Evolutionary conservation across 2,888 invertebrate genomes (phyloP).

Genomic region (Zele albiditarsus): DNA sequence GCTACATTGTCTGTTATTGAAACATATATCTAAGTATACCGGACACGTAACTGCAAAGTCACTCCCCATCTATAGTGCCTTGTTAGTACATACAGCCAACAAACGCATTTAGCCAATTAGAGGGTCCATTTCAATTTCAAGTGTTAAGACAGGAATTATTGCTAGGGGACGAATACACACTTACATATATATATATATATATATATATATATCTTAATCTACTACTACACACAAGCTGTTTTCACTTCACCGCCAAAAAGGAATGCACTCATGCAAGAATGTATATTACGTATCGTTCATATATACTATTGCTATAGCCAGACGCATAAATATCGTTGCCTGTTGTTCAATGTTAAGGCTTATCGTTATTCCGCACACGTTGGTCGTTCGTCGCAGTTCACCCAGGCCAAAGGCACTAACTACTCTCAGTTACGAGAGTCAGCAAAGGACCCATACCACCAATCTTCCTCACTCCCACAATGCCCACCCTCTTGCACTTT

Average conservation of each 20-base stretch:
- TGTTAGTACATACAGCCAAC: constrained; percentile 39
- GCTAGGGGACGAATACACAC: constrained; percentile 26
- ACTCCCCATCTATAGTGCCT: neutral
- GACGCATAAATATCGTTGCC: constrained; percentile 62
- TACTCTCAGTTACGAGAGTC: constrained; percentile 64
- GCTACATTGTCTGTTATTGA: constrained; percentile 27
- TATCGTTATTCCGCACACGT: constrained; percentile 70
- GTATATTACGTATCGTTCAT: constrained; percentile 50
- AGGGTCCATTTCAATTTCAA: constrained; percentile 13
- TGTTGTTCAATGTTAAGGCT: constrained; percentile 64
- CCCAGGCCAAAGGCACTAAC: constrained; percentile 61
- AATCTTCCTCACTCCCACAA: constrained; percentile 34
- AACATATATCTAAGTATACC: constrained; percentile 5
- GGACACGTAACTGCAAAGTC: constrained; percentile 7
- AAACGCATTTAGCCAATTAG: constrained; percentile 32
- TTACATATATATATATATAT: constrained; percentile 56
- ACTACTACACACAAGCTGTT: neutral
- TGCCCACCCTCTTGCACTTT: constrained; percentile 16
- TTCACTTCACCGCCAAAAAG: neutral
- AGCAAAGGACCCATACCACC: constrained; percentile 57
- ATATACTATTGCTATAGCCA: constrained; percentile 49
- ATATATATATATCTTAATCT: neutral
- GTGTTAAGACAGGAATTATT: neutral
- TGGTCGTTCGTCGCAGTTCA: constrained; percentile 64
- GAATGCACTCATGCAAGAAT: constrained; percentile 54